Base-by-base conservation (phyloP, 2,888 invertebrate genomes). In the Leucophora obtusa region DNA sequence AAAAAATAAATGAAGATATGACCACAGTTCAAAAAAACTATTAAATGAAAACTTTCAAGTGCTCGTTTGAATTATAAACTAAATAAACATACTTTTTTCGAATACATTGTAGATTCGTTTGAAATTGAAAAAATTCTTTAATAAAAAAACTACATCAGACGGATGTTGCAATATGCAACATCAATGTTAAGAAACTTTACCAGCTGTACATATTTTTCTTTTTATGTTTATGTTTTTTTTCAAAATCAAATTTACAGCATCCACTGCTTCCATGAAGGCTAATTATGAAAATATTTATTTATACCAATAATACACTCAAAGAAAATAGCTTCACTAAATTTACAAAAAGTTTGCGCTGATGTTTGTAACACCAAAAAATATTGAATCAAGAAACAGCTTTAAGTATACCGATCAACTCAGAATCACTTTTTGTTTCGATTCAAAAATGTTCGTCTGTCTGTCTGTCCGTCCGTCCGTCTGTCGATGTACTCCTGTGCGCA, bases 1-100 rank as follows among this genome's bases (percentile, higher is more conserved):
- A 21, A 47, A 43, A 10, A 60, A 59, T 18, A 10, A 28, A 28
- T n/a, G n/a, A 24, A 24, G 2, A 24, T 18, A 58, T 14, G 53
- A 68, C 33, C 14, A 51, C 50, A 56, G 47, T 10, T 14, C 7
- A 33, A 17, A 43, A 15, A 73, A 68, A 24, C 56, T 63, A 28
- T 54, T 54, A 43, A 72, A 69, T 28, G 76, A 81, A 81, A 76
- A 76, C 76, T 73, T 59, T 65, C 73, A 81, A 81, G 73, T 81
- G 80, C 68, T 24, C n/a, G 28, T 24, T 50, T 10, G 10, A 54
- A 47, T 18, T 35, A 47, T 28, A 53, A 50, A 43, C 5, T 54
- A 75, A 51, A 11, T 17, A 35, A 33, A 68, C 21, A 28, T 7
- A 53, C 28, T 17, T 11, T 33, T 43, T 60, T 68, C 47, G 43